These are phyloP conservation scores for Aldabrachelys gigantea DNA, from an alignment of 2,113 vertebrate species.

Conservation along the genomic window DNA sequence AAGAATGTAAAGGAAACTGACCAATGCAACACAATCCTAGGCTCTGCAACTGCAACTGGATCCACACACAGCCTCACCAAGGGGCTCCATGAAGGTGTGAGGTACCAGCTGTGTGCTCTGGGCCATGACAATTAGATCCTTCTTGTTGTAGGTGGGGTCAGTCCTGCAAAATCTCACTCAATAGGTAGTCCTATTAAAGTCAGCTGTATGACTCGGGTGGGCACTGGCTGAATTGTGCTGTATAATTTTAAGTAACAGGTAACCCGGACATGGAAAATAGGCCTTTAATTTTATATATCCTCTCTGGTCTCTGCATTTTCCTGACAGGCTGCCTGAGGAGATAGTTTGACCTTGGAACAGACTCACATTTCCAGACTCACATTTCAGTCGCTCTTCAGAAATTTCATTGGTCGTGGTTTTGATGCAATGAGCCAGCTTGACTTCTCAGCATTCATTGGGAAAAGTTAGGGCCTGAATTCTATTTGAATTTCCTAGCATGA, in stretches of 20 bases:
- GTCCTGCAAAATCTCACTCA: background rate
- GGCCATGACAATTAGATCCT: background rate
- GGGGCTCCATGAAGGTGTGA: background rate
- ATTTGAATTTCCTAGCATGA: slow-evolving; percentile 39
- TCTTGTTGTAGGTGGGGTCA: background rate
- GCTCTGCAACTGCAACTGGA: background rate
- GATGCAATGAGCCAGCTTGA: slow-evolving; percentile 13
- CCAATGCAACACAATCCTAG: background rate
- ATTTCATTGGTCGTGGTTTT: background rate
- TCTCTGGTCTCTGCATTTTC: background rate
- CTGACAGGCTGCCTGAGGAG: background rate
- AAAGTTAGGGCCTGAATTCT: background rate
- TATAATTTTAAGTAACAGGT: background rate
- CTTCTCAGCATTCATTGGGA: background rate
- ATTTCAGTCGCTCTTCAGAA: slow-evolving; percentile 25
- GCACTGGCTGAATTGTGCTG: background rate
- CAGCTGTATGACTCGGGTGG: background rate
- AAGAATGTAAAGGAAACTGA: background rate
- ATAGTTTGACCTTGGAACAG: background rate
- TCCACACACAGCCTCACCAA: background rate
- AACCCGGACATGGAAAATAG: background rate
- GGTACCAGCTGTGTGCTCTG: background rate
- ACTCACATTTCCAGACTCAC: slow-evolving; percentile 17
- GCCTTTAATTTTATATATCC: background rate
- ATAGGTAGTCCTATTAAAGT: background rate